Base-by-base conservation (phyloP, 2,797 vertebrate species). In the Antrozous pallidus region DNA sequence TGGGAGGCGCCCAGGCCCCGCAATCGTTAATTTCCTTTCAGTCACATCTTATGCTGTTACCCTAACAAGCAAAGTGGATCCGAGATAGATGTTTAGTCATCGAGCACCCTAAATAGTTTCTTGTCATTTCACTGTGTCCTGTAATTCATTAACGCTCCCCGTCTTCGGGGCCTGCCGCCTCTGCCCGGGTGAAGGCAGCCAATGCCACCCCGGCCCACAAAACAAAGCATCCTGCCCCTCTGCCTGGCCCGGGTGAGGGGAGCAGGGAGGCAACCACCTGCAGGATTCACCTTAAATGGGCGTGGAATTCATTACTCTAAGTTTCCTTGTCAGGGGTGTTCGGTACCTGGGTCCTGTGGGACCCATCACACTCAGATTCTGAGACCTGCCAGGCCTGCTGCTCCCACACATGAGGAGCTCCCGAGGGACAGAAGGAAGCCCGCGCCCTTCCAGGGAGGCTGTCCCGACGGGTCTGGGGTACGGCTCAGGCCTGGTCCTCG, bases 11-110 rank as follows among this genome's bases (percentile, higher is more conserved):
- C 51, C 63, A 47, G 73, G 73, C 84, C 69, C 94, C 42, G 17
- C 2, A 26, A 95, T 90, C 89, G 69, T 97, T 93, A 88, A 96
- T 95, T 85, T 94, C 79, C 89, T 88, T 85, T 92, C 93, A 45
- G 83, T 93, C 94, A 73, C 75, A 95, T 88, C 81, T 90, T 47
- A 81, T 33, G 77, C 78, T 77, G 81, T 58, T 58, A 4, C 81
- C 80, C 65, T 7, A 51, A 51, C 24, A 91, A 92, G 65, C 3
- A 0, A 87, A 92, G 73, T 69, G 26, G 33, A 71, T 88, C 71
- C 3, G 12, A 82, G 61, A 77, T 0, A 82, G 61, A 85, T 71
- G 47, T 69, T 96, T 33, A 96, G 93, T 87, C 93, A 93, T 63
- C 93, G 67, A 49, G 71, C 42, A 90, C 78, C 90, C 73, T 75